phyloP scores from a whole-genome alignment of 2,888 invertebrate genomes.

The Smittia sp. region DNA sequence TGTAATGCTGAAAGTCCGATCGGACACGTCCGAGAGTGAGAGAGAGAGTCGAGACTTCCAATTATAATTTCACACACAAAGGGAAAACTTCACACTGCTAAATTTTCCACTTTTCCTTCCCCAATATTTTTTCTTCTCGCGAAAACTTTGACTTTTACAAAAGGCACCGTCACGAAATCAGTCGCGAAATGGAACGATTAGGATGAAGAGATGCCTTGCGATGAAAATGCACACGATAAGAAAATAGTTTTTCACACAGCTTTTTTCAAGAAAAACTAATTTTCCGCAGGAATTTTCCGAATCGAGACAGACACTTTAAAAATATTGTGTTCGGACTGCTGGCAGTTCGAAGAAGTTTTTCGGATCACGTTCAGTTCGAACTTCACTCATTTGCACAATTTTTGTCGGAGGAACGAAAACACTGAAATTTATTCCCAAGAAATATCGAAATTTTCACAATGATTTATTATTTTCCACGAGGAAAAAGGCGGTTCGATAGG shows the following conservation, averaged over 20 bases:
- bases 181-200: constrained; percentile 16
- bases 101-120: constrained; percentile 23
- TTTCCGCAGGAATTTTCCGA: constrained; percentile 10
- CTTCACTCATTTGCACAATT: background rate
- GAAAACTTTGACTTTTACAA: background rate
- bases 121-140: background rate
- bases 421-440: too few species aligned
- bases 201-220: constrained; percentile 17
- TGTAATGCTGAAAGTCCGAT: constrained; percentile 11
- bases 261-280: constrained; percentile 23
- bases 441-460: too few species aligned
- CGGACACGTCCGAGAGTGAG: background rate
- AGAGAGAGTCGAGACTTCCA: background rate
- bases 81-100: constrained; percentile 17
- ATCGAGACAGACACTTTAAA: constrained; percentile 33
- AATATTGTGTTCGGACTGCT: background rate
- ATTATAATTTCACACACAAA: constrained; percentile 27
- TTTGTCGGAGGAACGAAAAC: too few species aligned
- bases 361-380: background rate
- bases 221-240: background rate
- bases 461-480: too few species aligned
- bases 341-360: background rate
- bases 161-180: constrained; percentile 31
- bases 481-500: too few species aligned
- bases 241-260: constrained; percentile 9